These are phyloP conservation scores for Lasioglossum marginatum DNA, from an alignment of 2,888 invertebrate species.

Conservation along the genomic window DNA sequence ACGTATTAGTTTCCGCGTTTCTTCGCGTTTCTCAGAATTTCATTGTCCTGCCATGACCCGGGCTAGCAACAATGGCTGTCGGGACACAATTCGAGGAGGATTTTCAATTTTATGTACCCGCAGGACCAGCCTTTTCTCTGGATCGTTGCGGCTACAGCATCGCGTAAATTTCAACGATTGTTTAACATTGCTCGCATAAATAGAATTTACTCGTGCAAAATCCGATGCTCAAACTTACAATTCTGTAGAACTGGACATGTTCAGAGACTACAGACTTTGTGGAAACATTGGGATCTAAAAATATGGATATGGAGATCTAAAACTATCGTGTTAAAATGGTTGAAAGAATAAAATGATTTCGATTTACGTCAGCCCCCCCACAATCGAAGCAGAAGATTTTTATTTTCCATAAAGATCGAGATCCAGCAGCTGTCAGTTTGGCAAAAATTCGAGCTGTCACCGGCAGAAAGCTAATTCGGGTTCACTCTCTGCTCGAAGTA, in stretches of 20 bases:
- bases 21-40: slow-evolving; percentile 67
- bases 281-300: background rate
- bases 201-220: background rate
- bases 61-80: slow-evolving; percentile 64
- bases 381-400: background rate
- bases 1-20: slow-evolving; percentile 56
- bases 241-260: background rate
- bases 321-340: background rate
- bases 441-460: slow-evolving; percentile 2
- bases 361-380: background rate
- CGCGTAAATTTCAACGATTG: background rate
- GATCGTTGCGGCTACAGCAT: slow-evolving; percentile 12
- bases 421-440: background rate
- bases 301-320: no score
- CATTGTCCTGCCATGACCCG: slow-evolving; percentile 68
- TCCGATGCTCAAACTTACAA: background rate
- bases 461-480: slow-evolving; percentile 1
- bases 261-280: background rate
- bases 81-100: slow-evolving; percentile 65
- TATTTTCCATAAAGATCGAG: background rate
- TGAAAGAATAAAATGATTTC: background rate
- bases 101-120: slow-evolving; percentile 65
- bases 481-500: background rate
- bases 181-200: background rate
- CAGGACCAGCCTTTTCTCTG: slow-evolving; percentile 29